A percentile compares a stretch with the other conserved stretches of the same genome.
phyloP scores from a whole-genome alignment of 2,797 vertebrate genomes.

The Sebastes matsubarae region DNA sequence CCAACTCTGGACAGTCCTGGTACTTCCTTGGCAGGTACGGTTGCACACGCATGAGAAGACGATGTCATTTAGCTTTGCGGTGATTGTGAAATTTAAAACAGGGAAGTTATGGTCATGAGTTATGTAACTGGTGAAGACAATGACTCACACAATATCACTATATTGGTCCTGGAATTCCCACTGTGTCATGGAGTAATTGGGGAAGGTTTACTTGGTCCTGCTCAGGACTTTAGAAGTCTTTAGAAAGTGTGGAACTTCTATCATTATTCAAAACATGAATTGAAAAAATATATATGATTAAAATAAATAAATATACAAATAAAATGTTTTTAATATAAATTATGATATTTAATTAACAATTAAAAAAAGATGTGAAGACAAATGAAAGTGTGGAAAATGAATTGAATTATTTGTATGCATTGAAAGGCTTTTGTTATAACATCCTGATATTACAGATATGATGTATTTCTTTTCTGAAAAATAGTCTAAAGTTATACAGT shows the following conservation, averaged over 20 bases:
- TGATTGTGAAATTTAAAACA: neutral
- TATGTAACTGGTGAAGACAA: no score
- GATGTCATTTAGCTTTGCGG: neutral
- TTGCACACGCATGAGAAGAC: neutral
- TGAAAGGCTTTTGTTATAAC: neutral
- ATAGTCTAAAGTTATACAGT: no score
- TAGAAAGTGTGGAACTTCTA: neutral
- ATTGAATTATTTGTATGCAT: neutral
- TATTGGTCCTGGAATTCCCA: neutral
- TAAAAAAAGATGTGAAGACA: no score
- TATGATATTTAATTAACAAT: no score
- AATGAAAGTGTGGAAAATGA: no score
- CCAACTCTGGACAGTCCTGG: slow-evolving; percentile 99
- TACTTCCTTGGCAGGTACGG: slow-evolving; percentile 98
- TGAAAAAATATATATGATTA: no score
- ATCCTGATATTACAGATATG: neutral
- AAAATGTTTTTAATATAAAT: no score
- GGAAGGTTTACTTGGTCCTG: neutral
- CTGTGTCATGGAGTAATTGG: neutral
- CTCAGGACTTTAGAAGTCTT: neutral
- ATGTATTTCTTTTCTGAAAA: neutral
- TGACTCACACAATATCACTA: no score
- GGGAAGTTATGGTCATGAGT: neutral
- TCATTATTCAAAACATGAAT: no score
- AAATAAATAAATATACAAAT: neutral